Evolutionary conservation across 2,888 invertebrate species (phyloP), one percentile per base, ranked within the genome.

Genomic region (Hartigia nigra): DNA sequence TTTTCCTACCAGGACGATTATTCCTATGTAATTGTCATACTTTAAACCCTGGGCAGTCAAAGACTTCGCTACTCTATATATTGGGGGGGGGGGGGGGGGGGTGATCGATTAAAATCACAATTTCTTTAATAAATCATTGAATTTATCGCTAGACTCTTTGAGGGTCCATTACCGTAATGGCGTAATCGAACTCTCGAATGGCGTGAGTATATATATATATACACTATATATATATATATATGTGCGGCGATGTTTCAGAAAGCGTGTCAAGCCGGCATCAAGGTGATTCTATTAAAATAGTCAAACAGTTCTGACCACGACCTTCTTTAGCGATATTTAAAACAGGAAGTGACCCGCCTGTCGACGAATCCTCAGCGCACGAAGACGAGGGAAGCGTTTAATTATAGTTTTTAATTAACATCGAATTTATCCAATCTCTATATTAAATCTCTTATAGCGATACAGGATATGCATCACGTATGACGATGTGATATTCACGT

Each of bases 31-130:
- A 55, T 23, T 9, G 55, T 55, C 12, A 34, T 72, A 9, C 32
- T 12, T 82, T 84, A 86, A 88, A 88, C 88, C 88, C 88, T 88
- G 87, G 87, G 88, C 88, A 88, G 85, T 83, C 81, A 75, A 83
- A 81, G 72, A 72, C 31, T 72, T 55, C 23, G 55, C 23, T 23
- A 55, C 55, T 23, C 23, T 55, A 0, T 55, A 55, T 55, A n/a
- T n/a, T n/a, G 9, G 55, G 55, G 23, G 55, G 23, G 55, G 23
- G 9, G 55, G 55, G 9, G 55, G 55, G 23, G 55, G 23, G 55
- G 23, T 55, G 55, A 55, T 55, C 55, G 55, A 55, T 55, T 55
- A 23, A 9, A 0, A 9, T 55, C 14, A 23, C 23, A 55, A 55
- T 55, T 55, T 55, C 23, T 23, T 9, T 0, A 55, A 55, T 55